phyloP scores from a whole-genome alignment of 2,888 invertebrate genomes.

The Melanotus villosus region DNA sequence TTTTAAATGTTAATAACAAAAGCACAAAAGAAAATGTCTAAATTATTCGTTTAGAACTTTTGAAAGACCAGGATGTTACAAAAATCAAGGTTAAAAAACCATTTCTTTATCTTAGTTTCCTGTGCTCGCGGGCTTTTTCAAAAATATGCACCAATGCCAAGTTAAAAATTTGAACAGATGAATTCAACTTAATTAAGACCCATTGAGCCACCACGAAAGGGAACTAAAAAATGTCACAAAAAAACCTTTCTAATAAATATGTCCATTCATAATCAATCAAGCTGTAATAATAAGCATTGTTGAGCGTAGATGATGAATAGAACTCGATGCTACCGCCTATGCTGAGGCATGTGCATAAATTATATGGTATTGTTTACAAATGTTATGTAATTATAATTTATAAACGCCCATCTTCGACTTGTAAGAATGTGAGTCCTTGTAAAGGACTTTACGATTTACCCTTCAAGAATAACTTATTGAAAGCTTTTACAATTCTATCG shows the following conservation, averaged over 20 bases:
- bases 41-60: no score
- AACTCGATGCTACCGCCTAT: conserved; percentile 40
- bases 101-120: neutral
- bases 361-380: conserved; percentile 50
- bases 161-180: conserved; percentile 4
- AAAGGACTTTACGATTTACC: conserved; percentile 43
- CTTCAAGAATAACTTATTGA: conserved; percentile 14
- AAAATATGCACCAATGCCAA: neutral
- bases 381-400: conserved; percentile 48
- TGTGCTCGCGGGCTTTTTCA: neutral
- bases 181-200: conserved; percentile 28
- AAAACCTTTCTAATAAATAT: conserved; percentile 15
- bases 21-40: no score
- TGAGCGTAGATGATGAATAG: conserved; percentile 41
- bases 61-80: neutral
- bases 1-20: no score
- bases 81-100: neutral
- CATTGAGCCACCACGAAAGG: conserved; percentile 9
- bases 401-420: conserved; percentile 40
- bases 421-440: conserved; percentile 48
- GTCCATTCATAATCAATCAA: conserved; percentile 35
- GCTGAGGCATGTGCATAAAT: conserved; percentile 44
- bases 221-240: conserved; percentile 4
- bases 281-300: conserved; percentile 37
- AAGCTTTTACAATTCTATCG: no score